A percentile compares a stretch with the other conserved stretches of the same genome.
Conservation (phyloP, 2,797 vertebrate species). For the Diceros bicornis region DNA sequence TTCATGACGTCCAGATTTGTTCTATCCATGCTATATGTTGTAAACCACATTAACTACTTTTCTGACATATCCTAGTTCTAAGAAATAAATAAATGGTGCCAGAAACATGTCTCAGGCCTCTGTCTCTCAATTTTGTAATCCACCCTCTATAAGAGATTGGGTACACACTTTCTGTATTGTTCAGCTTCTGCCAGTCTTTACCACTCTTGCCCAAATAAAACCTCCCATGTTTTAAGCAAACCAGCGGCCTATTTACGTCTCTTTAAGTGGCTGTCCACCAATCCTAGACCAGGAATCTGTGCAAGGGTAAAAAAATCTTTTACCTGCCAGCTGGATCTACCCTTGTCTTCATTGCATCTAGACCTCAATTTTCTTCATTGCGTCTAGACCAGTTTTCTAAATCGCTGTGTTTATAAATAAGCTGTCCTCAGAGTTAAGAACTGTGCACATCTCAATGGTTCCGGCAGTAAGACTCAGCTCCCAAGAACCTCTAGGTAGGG, state of each 20-base stretch:
- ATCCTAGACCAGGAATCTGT: neutral
- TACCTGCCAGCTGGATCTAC: neutral
- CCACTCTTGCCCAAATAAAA: neutral
- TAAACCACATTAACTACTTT: neutral
- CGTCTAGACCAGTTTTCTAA: neutral
- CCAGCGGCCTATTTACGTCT: neutral
- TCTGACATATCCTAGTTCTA: neutral
- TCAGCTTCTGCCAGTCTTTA: neutral
- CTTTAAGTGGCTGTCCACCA: neutral
- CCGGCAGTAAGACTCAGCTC: neutral
- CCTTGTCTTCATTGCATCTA: neutral
- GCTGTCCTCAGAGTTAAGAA: slow-evolving; percentile 41
- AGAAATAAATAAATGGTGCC: slow-evolving; percentile 15
- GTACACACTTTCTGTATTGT: neutral
- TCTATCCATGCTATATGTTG: neutral
- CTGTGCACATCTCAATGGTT: neutral
- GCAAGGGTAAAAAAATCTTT: neutral
- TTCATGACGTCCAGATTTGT: neutral
- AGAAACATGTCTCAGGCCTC: neutral
- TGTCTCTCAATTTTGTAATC: neutral
- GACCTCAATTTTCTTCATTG: neutral
- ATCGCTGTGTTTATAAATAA: neutral
- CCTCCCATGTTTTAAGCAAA: neutral
- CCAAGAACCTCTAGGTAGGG: neutral
- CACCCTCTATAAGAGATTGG: neutral